Evolutionary conservation across 1,140 invertebrate genomes (phyloP).

Genomic region (Neodiprion lecontei): DNA sequence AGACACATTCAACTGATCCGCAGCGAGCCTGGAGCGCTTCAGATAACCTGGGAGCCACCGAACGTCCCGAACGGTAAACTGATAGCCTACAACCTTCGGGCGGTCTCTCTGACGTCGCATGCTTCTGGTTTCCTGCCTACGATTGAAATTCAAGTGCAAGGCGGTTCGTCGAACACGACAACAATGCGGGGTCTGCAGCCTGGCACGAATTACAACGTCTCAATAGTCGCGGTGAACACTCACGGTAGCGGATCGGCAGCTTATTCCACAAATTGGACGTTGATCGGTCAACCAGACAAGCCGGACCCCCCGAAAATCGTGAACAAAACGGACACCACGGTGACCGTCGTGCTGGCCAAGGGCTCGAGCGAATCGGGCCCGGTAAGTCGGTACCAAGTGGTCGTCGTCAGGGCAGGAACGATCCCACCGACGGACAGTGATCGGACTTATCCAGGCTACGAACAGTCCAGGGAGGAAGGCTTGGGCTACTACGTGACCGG

Average conservation of each 20-base stretch:
- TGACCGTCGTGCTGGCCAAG: conserved; percentile 68
- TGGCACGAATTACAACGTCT: conserved; percentile 75
- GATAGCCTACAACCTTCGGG: conserved; percentile 64
- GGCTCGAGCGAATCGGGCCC: conserved; percentile 78
- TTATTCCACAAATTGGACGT: conserved; percentile 67
- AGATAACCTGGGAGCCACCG: conserved; percentile 65
- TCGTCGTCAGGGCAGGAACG: conserved; percentile 68
- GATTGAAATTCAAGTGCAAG: conserved; percentile 53
- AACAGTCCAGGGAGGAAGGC: conserved; percentile 65
- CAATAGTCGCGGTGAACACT: conserved; percentile 69
- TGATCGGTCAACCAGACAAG: conserved; percentile 74
- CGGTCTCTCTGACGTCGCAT: conserved; percentile 42
- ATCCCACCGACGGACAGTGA: conserved; percentile 43
- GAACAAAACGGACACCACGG: conserved; percentile 62
- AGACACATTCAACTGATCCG: conserved; percentile 34
- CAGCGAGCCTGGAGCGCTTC: conserved; percentile 32
- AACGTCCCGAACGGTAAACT: conserved; percentile 68
- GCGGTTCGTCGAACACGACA: conserved; percentile 52
- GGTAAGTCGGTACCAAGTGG: conserved; percentile 72
- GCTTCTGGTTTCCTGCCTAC: conserved; percentile 41
- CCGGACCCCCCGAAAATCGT: conserved; percentile 71
- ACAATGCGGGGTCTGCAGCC: conserved; percentile 70
- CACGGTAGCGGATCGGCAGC: conserved; percentile 67
- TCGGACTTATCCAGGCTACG: conserved; percentile 57
- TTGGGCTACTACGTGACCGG: conserved; percentile 82